Evolutionary conservation across 2,113 vertebrate species (phyloP).

Genomic region (Leiothrix lutea): DNA sequence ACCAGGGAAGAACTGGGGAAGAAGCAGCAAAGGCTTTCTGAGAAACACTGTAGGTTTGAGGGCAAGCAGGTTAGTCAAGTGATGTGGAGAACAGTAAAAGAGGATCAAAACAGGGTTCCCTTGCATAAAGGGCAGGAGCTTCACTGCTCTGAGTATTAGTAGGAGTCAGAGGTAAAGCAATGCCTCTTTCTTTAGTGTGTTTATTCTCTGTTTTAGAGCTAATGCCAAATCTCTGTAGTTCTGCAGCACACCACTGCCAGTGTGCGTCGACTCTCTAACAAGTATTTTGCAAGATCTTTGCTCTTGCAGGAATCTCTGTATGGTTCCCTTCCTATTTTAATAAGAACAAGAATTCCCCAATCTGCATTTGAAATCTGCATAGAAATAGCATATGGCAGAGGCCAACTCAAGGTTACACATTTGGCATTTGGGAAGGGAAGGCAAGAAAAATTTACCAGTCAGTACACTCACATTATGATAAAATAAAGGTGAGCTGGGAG

Average conservation of each 20-base stretch:
- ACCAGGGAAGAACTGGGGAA: background rate
- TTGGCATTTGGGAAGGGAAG: constrained; percentile 19
- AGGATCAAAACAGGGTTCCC: background rate
- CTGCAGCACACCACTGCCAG: background rate
- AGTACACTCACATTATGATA: constrained; percentile 4
- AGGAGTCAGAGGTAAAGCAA: background rate
- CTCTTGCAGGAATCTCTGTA: background rate
- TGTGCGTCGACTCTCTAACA: rapidly evolving
- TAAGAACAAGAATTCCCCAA: background rate
- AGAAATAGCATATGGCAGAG: background rate
- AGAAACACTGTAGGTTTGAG: background rate
- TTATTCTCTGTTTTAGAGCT: background rate
- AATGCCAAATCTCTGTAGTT: background rate
- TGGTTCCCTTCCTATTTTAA: background rate
- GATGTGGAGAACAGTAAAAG: background rate
- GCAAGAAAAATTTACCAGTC: constrained; percentile 12
- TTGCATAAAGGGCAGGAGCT: background rate
- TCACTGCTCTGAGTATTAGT: background rate
- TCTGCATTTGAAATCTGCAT: background rate
- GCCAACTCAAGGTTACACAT: constrained; percentile 22
- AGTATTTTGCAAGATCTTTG: background rate
- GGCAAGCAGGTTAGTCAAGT: background rate
- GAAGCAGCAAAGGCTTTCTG: background rate
- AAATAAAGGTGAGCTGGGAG: constrained; percentile 25
- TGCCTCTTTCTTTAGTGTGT: background rate